Base-by-base conservation (phyloP, 2,113 vertebrate genomes). In the Promerops cafer region DNA sequence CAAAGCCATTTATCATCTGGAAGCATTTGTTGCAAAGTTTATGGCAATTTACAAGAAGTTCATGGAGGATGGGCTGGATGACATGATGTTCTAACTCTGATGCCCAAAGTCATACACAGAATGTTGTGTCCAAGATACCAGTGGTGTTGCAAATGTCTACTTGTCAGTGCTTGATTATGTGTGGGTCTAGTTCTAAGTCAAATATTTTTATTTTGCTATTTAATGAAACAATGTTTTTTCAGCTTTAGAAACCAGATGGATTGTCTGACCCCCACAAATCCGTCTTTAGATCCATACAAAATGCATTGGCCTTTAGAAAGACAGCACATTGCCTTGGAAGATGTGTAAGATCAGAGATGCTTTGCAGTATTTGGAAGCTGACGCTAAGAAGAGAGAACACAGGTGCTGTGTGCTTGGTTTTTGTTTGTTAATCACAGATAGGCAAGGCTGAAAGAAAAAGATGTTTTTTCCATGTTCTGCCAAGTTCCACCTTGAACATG, bases 21-120 rank as follows among this genome's bases (percentile, higher is more conserved):
- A 99, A 98, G 99, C 99, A 5, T 99, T 99, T 96, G 98, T 98
- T 16, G 99, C 99, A 92, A 99, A 99, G 96, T 99, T 99, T 94
- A 99, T 99, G 99, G 98, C 99, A 68, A 97, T 99, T 87, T 99
- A 99, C 97, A 99, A 99, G 98, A 99, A 99, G 96, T 99, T 99
- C 89, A 99, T 99, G 99, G 99, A 99, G 89, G 99, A 99, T 21
- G 99, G 99, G 14, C 97, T 99, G 53, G 99, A 99, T 91, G 99
- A 98, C 77, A 98, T 99, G 98, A 98, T 99, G 97, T 99, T 99
- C 90, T 99, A 95, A 98, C n/a, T 27, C 35, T 40, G 39, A 23
- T 54, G 23, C 59, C 45, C 60, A 10, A 54, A 86, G 30, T 70
- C 11, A 0, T 35, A 30, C 28, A 23, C 26, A 18, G 23, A 79